Conservation (phyloP, 2,113 vertebrate species). For the Onychostoma macrolepis region DNA sequence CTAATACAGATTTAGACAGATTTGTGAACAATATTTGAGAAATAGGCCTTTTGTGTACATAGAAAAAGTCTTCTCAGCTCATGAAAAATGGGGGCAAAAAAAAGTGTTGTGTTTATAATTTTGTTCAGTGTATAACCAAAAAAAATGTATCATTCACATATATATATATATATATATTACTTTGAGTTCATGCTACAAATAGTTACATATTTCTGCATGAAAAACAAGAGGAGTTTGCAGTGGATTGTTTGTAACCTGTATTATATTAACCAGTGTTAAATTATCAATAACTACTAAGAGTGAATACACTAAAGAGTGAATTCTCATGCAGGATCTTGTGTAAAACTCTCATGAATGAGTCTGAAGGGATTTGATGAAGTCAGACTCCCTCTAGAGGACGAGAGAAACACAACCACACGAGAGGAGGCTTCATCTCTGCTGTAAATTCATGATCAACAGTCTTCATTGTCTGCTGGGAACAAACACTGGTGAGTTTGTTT, state of each 20-base stretch:
- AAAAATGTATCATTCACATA: no score
- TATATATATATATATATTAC: no score
- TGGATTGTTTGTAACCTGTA: not conserved
- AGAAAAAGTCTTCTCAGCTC: no score
- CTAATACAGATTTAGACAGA: no score
- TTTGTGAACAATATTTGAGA: no score
- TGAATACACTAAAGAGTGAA: not conserved
- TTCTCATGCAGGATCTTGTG: not conserved
- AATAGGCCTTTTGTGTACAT: no score
- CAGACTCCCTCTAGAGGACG: conserved; percentile 46
- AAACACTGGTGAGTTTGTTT: not conserved
- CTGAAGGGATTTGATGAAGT: conserved; percentile 9
- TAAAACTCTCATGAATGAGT: not conserved
- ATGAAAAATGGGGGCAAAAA: no score
- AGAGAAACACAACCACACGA: not conserved
- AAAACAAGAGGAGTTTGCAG: not conserved
- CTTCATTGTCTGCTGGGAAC: not conserved
- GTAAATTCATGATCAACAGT: not conserved
- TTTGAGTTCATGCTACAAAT: not conserved
- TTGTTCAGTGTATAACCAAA: no score
- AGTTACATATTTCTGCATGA: not conserved
- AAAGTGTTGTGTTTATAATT: no score
- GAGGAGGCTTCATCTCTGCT: not conserved
- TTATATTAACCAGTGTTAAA: not conserved
- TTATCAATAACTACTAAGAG: not conserved